Base-by-base conservation (phyloP, 2,888 invertebrate species). In the Acleris emargana region DNA sequence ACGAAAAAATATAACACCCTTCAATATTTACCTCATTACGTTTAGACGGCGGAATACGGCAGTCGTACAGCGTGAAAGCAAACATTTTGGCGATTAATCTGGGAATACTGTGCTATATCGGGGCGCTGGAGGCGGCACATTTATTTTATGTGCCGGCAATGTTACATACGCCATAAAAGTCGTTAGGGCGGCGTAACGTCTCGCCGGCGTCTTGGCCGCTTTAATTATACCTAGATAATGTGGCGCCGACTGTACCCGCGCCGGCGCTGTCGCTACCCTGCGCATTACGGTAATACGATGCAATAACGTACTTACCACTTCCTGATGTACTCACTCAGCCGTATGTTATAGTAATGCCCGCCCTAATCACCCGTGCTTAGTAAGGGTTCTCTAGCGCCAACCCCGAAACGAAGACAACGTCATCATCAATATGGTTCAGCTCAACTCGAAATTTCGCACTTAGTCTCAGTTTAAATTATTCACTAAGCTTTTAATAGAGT, bases 151-250 rank as follows among this genome's bases (percentile, higher is more conserved):
- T 88, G 82, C 88, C 88, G 87, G 89, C 89, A 91, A 91, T 91
- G 92, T 91, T 88, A 91, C 91, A 91, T 91, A 89, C 89, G 89
- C 91, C 85, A 91, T 91, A 91, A 92, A 92, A 91, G 91, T 88
- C 91, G 92, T 91, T 91, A 91, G 88, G 90, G 86, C 88, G 85
- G 87, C 90, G 86, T 90, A 87, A 89, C 89, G 91, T 91, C 91
- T 90, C 89, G 90, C 85, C 91, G 84, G 81, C 90, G 87, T 90
- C 91, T 90, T 89, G 88, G 83, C 84, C 83, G 88, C 84, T 89
- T 89, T 91, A 92, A 92, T 91, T 92, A 91, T 89, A 88, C 84
- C 85, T 84, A 89, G 91, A 88, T 88, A 87, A 87, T 86, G 84
- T 79, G 84, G 80, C 83, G 85, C 85, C 84, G 84, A 83, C 79